phyloP scores from a whole-genome alignment of 1,140 invertebrate genomes.

The Drosophila tani region DNA sequence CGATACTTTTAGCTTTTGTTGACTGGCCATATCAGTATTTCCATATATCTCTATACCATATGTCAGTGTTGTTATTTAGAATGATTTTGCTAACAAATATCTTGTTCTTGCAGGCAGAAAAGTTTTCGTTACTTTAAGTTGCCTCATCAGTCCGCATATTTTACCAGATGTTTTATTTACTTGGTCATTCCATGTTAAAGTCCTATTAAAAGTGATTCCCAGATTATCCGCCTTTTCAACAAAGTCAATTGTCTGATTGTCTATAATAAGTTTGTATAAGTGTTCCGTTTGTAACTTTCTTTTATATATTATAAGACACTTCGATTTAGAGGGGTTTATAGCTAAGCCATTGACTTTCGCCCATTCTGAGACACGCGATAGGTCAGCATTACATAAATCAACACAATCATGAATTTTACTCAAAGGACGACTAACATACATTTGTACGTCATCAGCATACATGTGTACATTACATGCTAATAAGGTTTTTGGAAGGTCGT shows the following conservation, averaged over 20 bases:
- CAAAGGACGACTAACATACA: background rate
- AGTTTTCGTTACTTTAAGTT: too few species aligned
- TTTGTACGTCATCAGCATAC: background rate
- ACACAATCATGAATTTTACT: background rate
- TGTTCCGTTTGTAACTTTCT: background rate
- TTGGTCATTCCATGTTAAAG: background rate
- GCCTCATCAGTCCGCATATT: background rate
- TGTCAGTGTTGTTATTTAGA: too few species aligned
- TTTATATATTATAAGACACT: background rate
- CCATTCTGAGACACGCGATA: background rate
- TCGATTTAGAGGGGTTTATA: background rate
- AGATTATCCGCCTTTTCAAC: too few species aligned
- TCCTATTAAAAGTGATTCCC: too few species aligned
- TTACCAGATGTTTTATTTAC: background rate
- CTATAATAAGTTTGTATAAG: too few species aligned
- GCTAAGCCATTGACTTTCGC: background rate
- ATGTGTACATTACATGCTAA: background rate
- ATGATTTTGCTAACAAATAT: too few species aligned
- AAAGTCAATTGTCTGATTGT: too few species aligned
- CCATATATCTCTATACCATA: too few species aligned
- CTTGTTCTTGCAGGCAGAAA: too few species aligned
- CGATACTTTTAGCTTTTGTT: too few species aligned
- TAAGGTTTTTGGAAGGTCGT: background rate
- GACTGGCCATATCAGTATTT: too few species aligned
- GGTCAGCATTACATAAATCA: background rate